Base-by-base conservation (phyloP, 2,797 vertebrate species). In the Falco biarmicus region DNA sequence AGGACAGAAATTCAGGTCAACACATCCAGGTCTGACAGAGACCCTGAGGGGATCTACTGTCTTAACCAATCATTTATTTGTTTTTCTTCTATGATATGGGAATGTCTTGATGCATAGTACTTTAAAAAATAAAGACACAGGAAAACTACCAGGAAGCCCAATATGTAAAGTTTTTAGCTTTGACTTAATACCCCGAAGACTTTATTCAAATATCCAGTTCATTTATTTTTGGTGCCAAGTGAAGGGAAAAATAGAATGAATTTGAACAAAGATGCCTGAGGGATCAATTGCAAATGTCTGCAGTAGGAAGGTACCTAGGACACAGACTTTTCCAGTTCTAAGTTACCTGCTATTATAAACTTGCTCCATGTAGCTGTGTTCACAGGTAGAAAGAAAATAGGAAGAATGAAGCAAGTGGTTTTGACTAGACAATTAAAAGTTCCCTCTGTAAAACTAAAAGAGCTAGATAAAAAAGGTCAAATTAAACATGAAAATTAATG, bases 141-240 rank as follows among this genome's bases (percentile, higher is more conserved):
- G 26, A 89, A 41, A 85, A 66, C 34, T 64, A 93, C 34, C 25
- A 85, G 76, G 29, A 84, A 86, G 7, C 15, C 61, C 28, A 26
- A 75, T 93, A 90, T 47, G 9, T 60, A 68, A 85, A 77, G 45
- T 53, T 91, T 91, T 80, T 78, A 68, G 11, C 19, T 95, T 91
- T 86, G 31, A 43, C 41, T 94, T 60, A 91, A 60, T 57, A 78
- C 61, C 53, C 69, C 1, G 10, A 91, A 94, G 69, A 84, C 26
- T 71, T 85, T 25, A n/a, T 22, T 34, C 45, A 84, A 78, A 86
- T 95, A 90, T 88, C 37, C 29, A 84, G 53, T 88, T 94, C n/a
- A 81, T 95, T 95, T 93, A 59, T 75, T 95, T 94, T 88, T 76
- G 86, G 24, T 86, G 54, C 37, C 57, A 90, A 93, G 56, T 93